phyloP scores from a whole-genome alignment of 2,888 invertebrate species.

The Sinopyrophorus schimmeli region DNA sequence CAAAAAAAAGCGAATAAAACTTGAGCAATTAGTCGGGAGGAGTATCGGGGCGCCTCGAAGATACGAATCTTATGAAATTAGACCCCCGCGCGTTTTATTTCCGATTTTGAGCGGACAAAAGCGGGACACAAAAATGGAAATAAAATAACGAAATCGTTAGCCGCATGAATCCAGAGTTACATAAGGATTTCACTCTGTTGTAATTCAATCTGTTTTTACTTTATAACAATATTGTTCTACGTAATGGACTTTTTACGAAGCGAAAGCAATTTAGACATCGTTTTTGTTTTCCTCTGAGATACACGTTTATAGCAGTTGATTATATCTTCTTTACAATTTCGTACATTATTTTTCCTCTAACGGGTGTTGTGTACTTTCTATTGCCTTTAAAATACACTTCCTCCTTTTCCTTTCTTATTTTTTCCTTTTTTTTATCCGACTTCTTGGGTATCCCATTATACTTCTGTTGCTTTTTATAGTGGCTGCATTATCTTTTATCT shows the following conservation, averaged over 20 bases:
- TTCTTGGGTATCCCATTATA: constrained; percentile 14
- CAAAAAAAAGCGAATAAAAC: constrained; percentile 33
- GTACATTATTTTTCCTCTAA: constrained; percentile 19
- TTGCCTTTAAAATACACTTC: constrained; percentile 12
- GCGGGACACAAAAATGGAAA: constrained; percentile 14
- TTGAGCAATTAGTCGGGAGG: constrained; percentile 33
- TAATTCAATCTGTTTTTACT: constrained; percentile 28
- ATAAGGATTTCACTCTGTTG: constrained; percentile 16
- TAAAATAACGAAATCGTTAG: constrained; percentile 11
- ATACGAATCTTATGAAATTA: constrained; percentile 18
- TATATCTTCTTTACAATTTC: constrained; percentile 26
- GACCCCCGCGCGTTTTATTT: constrained; percentile 1
- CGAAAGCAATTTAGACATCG: constrained; percentile 26
- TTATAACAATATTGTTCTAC: constrained; percentile 28
- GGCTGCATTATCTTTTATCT: constrained; percentile 12
- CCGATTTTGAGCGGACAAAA: neutral
- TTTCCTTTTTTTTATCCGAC: constrained; percentile 18
- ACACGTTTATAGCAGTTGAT: constrained; percentile 27
- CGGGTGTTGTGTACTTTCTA: constrained; percentile 18
- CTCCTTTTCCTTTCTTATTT: constrained; percentile 4
- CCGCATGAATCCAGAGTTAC: constrained; percentile 10
- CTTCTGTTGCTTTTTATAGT: constrained; percentile 11
- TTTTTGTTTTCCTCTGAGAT: constrained; percentile 21
- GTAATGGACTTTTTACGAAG: constrained; percentile 28
- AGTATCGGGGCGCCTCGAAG: constrained; percentile 17